Evolutionary conservation across 2,113 vertebrate genomes (phyloP).

Genomic region (Scolopax mira): DNA sequence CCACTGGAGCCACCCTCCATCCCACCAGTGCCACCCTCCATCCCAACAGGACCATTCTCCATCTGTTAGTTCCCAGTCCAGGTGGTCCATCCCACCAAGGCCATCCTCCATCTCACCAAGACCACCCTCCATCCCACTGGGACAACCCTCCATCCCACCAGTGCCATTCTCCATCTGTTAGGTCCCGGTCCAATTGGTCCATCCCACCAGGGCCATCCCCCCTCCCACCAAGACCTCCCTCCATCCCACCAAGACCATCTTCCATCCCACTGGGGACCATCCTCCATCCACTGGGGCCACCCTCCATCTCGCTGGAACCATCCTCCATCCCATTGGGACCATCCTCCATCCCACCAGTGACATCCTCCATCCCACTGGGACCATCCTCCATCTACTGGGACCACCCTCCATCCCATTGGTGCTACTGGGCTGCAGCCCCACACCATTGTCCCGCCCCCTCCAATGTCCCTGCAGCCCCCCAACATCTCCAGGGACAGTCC

Average conservation of each 20-base stretch:
- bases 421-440: neutral
- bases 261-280: neutral
- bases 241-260: neutral
- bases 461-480: neutral
- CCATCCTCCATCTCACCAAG: too few relatives aligned
- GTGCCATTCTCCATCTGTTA: too few relatives aligned
- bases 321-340: neutral
- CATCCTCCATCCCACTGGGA: neutral
- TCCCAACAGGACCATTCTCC: neutral
- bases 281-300: neutral
- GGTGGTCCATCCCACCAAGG: too few relatives aligned
- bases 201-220: neutral
- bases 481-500: too few relatives aligned
- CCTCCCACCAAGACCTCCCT: neutral
- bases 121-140: too few relatives aligned
- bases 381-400: too few relatives aligned
- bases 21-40: neutral
- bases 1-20: neutral
- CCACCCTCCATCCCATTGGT: neutral
- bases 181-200: too few relatives aligned
- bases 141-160: too few relatives aligned
- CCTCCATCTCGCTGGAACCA: neutral
- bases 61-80: too few relatives aligned
- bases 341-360: neutral
- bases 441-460: neutral